phyloP scores from a whole-genome alignment of 2,797 vertebrate genomes.

The Artibeus lituratus region DNA sequence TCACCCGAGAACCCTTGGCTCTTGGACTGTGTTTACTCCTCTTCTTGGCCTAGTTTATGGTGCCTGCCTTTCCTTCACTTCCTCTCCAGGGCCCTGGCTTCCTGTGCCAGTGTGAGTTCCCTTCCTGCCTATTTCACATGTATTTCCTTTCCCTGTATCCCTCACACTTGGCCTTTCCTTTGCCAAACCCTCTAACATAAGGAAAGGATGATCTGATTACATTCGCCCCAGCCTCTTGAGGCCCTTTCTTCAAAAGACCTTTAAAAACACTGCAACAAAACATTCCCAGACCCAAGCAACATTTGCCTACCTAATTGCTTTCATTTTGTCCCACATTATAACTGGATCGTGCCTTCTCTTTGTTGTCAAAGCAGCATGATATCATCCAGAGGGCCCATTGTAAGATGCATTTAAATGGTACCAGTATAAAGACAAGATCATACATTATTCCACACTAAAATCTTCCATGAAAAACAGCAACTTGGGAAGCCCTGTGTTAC shows the following conservation, averaged over 20 bases:
- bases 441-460: background rate
- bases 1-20: constrained; percentile 31
- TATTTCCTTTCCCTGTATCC: constrained; percentile 55
- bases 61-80: constrained; percentile 38
- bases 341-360: background rate
- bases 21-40: background rate
- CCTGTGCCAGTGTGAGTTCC: background rate
- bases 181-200: background rate
- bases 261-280: constrained; percentile 15
- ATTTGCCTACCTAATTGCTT: background rate
- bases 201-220: constrained; percentile 24
- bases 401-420: background rate
- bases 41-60: background rate
- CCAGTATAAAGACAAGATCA: background rate
- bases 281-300: background rate
- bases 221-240: background rate
- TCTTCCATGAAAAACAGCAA: background rate
- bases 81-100: constrained; percentile 43
- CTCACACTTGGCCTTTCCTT: background rate
- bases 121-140: constrained; percentile 37
- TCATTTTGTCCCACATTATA: background rate
- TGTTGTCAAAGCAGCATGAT: background rate
- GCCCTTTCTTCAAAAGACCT: background rate
- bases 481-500: background rate
- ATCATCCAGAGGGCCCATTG: background rate